These are phyloP conservation scores for Pogonomyrmex californicus DNA, from an alignment of 1,140 invertebrate genomes.

Conservation along the genomic window DNA sequence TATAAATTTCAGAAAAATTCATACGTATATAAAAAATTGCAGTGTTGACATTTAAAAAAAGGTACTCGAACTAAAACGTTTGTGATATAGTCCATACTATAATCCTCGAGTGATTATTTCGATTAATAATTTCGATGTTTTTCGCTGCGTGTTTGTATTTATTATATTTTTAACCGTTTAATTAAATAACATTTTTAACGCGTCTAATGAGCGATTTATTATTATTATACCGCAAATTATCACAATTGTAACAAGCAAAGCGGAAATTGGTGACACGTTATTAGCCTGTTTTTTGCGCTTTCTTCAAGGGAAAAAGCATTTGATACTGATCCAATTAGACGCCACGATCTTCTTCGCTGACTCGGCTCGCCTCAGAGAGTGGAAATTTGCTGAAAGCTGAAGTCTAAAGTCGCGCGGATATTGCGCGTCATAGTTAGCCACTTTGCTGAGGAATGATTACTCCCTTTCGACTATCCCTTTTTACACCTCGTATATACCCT, in stretches of 20 bases:
- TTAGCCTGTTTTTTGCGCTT: constrained; percentile 16
- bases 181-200: constrained; percentile 18
- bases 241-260: not conserved
- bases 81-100: not conserved
- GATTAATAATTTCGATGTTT: not conserved
- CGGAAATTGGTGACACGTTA: constrained; percentile 26
- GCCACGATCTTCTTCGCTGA: constrained; percentile 27
- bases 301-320: not conserved
- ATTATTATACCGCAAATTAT: not conserved
- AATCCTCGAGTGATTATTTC: not conserved
- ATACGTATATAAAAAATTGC: not conserved
- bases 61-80: not conserved
- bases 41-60: not conserved
- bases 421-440: constrained; percentile 41
- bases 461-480: constrained; percentile 16
- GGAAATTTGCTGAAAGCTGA: constrained; percentile 42
- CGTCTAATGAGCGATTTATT: not conserved
- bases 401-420: constrained; percentile 44
- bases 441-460: constrained; percentile 44
- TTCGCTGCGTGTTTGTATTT: not conserved
- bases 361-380: not conserved
- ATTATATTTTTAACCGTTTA: not conserved
- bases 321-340: constrained; percentile 43
- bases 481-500: not conserved
- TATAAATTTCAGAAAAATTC: not conserved